Conservation (phyloP, 2,797 vertebrate genomes). For the Tauraco hartlaubi region DNA sequence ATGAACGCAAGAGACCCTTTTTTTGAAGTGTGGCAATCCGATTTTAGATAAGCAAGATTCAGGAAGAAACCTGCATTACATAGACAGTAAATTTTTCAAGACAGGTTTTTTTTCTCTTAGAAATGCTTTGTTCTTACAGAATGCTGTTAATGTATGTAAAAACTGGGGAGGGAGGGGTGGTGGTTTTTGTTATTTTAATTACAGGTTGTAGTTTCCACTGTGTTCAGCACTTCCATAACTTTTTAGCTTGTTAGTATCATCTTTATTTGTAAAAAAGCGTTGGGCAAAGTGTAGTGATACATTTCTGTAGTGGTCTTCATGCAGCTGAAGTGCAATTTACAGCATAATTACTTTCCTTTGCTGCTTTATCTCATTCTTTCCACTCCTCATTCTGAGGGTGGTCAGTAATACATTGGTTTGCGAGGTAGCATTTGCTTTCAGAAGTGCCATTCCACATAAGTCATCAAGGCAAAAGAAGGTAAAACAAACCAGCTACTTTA, state of each 20-base stretch:
- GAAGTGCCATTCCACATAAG: background rate
- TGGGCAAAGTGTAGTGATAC: constrained; percentile 11
- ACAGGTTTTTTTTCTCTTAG: background rate
- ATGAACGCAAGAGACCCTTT: background rate
- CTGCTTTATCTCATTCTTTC: constrained; percentile 28
- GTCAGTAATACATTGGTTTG: background rate
- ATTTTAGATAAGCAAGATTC: background rate
- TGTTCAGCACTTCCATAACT: constrained; percentile 42
- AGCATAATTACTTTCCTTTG: constrained; percentile 53
- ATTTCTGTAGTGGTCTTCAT: constrained; percentile 51
- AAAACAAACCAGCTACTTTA: background rate
- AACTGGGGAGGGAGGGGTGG: fast-evolving
- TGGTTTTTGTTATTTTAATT: background rate
- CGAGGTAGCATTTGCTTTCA: background rate
- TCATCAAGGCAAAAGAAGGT: background rate
- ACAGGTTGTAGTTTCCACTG: constrained; percentile 10
- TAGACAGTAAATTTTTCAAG: background rate
- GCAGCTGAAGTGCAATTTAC: constrained; percentile 62
- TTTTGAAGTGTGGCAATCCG: background rate
- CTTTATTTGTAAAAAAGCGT: constrained; percentile 39
- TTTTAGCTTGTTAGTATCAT: constrained; percentile 49
- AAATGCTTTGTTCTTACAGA: constrained; percentile 21
- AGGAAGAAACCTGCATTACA: background rate
- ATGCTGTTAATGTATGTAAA: constrained; percentile 5
- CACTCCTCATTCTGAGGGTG: constrained; percentile 20